Conservation (phyloP, 2,888 invertebrate genomes). For the Calephelis perditalis region DNA sequence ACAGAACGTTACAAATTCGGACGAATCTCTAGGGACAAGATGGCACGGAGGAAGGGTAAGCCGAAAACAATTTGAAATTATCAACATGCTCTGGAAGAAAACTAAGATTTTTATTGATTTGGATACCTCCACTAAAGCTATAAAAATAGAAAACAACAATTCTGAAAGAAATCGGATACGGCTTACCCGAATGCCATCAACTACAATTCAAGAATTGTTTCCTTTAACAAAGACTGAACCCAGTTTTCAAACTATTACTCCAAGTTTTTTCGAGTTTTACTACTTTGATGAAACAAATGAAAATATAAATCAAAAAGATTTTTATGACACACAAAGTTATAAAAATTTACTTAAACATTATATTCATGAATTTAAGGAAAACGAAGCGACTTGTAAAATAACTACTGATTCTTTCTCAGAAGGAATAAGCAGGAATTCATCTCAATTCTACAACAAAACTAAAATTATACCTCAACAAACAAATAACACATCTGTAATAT, state of each 20-base stretch:
- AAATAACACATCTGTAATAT: background rate
- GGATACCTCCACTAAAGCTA: background rate
- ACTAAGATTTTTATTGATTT: slow-evolving; percentile 41
- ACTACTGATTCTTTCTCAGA: background rate
- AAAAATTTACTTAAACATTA: slow-evolving; percentile 29
- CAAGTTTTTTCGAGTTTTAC: slow-evolving; percentile 63
- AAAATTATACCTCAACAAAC: background rate
- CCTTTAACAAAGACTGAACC: slow-evolving; percentile 14
- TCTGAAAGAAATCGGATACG: slow-evolving; percentile 15
- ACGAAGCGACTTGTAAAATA: slow-evolving; percentile 30
- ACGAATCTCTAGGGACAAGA: slow-evolving; percentile 27
- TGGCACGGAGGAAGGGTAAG: slow-evolving; percentile 47
- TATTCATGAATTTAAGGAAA: slow-evolving; percentile 36
- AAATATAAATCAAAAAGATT: slow-evolving; percentile 9
- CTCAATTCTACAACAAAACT: background rate
- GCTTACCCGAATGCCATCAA: slow-evolving; percentile 6
- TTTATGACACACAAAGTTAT: slow-evolving; percentile 16
- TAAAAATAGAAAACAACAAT: background rate
- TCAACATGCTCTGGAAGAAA: slow-evolving; percentile 56
- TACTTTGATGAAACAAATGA: slow-evolving; percentile 46
- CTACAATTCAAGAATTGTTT: slow-evolving; percentile 19
- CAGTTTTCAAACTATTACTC: slow-evolving; percentile 36
- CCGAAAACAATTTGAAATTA: slow-evolving; percentile 51
- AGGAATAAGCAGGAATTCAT: slow-evolving; percentile 23
- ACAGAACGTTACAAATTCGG: background rate